Evolutionary conservation across 92 coral and sea anemone genomes (phyloP), one percentile per base, ranked within the genome.

Genomic region (Zoanthus gigantus): DNA sequence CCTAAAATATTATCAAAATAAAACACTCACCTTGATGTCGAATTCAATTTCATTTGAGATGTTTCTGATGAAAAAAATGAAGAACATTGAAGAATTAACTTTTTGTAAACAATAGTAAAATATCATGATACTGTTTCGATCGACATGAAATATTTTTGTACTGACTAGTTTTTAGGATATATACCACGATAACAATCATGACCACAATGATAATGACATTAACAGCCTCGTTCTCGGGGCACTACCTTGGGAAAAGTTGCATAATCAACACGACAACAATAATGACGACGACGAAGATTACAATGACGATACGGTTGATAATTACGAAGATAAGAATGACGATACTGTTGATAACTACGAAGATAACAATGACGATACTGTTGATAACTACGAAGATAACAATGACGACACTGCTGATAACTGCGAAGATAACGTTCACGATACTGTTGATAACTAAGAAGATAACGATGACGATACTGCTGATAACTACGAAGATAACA

Each of bases 31-130:
- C 74, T 79, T 79, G 3, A 79, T 79, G 48, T 79, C 84, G 63
- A 61, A 79, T 7, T 79, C 84, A 8, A 79, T 79, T 65, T 79
- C 73, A 28, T 79, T 79, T 3, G 84, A 72, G 47, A 79, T 79
- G 30, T 79, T 79, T 18, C 84, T 79, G 84, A 37, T 75, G 13
- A 50, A 76, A 23, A 76, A 28, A 9, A 17, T 37, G 30, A 31
- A 69, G 31, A 0, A 4, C 10, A 29, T 9, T 69, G 29, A 28
- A 32, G n/a, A 11, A 30, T 69, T 69, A 2, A 69, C 13, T 30
- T 44, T 9, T 14, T 30, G 13, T 2, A 5, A 8, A 29, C 7
- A 30, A 10, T 30, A 12, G 9, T 9, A 30, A 23, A 7, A 0
- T 69, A 4, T 15, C 1, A 31, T 44, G 31, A 9, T 10, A 30